Evolutionary conservation across 2,113 vertebrate genomes (phyloP).

Genomic region (Antidorcas marsupialis): DNA sequence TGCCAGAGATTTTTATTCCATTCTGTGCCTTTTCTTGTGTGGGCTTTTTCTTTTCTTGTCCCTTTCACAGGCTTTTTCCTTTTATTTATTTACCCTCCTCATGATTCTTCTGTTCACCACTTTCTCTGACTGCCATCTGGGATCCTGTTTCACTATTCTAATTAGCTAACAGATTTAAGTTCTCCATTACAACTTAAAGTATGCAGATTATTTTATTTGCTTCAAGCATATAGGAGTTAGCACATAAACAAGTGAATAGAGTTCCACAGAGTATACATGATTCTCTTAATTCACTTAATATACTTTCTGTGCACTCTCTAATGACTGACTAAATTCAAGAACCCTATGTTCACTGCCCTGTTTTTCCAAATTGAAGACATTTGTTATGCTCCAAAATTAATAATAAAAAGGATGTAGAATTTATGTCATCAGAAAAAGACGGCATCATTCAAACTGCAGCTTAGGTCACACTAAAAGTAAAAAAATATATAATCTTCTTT

Average conservation of each 20-base stretch:
- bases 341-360: accelerated
- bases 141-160: not conserved
- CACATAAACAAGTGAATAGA: not conserved
- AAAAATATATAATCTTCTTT: not conserved
- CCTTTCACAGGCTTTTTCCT: not conserved
- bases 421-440: not conserved
- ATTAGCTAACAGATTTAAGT: not conserved
- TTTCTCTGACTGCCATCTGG: not conserved
- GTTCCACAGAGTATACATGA: not conserved
- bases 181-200: not conserved
- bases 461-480: not conserved
- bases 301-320: not conserved
- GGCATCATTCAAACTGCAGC: not conserved
- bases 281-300: not conserved
- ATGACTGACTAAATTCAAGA: not conserved
- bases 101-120: not conserved
- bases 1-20: not conserved
- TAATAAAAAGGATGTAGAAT: not conserved
- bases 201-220: not conserved
- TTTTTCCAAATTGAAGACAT: not conserved
- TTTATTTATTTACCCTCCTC: not conserved
- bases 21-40: not conserved
- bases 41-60: not conserved
- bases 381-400: not conserved
- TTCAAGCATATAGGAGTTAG: not conserved